Evolutionary conservation across 2,888 invertebrate species (phyloP).

Genomic region (Ennomos quercinarius): DNA sequence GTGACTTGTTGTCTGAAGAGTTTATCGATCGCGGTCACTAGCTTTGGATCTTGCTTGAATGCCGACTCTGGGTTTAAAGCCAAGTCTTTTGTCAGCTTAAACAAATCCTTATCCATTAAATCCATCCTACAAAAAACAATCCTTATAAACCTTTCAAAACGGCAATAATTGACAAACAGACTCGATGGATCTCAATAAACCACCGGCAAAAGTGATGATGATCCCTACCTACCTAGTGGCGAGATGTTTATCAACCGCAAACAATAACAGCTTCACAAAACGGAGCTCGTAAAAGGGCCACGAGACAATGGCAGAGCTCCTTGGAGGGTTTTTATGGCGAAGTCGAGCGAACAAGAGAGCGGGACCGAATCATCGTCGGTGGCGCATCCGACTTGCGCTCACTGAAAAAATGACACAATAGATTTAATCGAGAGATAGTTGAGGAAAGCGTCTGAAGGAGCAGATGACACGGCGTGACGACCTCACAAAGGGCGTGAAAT

Average conservation of each 20-base stretch:
- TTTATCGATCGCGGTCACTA: conserved; percentile 71
- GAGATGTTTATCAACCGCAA: conserved; percentile 85
- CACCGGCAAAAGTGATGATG: conserved; percentile 80
- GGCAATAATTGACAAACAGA: conserved; percentile 75
- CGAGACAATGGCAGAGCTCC: conserved; percentile 80
- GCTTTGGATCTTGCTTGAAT: conserved; percentile 71
- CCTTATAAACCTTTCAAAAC: conserved; percentile 60
- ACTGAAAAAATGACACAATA: conserved; percentile 82
- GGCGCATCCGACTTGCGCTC: conserved; percentile 80
- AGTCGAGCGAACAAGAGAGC: conserved; percentile 77
- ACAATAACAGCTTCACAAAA: conserved; percentile 84
- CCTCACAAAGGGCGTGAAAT: conserved; percentile 84
- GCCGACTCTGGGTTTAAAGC: conserved; percentile 49
- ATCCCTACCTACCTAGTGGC: conserved; percentile 82
- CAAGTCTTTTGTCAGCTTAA: conserved; percentile 60
- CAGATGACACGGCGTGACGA: conserved; percentile 85
- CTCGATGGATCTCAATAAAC: conserved; percentile 67
- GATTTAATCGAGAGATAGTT: conserved; percentile 83
- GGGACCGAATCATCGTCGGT: conserved; percentile 83
- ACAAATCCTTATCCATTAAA: conserved; percentile 68
- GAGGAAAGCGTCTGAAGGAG: conserved; percentile 83
- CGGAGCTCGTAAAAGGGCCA: conserved; percentile 81
- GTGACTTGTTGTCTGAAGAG: conserved; percentile 52
- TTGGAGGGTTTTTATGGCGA: conserved; percentile 78
- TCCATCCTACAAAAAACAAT: conserved; percentile 68